Base-by-base conservation (phyloP, 1,140 invertebrate species). In the Apocrypta bakeri region DNA sequence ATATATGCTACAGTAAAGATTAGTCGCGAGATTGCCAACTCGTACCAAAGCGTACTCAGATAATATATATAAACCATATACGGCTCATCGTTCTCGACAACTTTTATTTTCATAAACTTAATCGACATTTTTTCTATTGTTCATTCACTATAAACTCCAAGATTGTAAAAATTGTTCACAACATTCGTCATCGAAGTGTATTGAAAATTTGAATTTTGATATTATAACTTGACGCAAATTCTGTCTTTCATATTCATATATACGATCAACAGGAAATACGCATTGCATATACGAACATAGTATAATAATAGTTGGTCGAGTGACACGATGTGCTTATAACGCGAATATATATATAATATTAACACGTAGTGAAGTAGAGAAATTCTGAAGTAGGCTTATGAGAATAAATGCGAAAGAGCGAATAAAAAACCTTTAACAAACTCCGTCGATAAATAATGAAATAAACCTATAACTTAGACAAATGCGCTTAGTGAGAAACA, bases 31-130 rank as follows among this genome's bases (percentile, higher is more conserved):
- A 33, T 76, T 76, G 74, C 48, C 74, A 76, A 76, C 31, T 76
- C 56, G 74, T 74, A 74, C 72, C 42, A 61, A 74, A n/a, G n/a
- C 11, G 42, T 74, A 74, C 72, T 76, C 74, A 64, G 33, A 42
- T 25, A 42, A 74, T 14, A 64, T 61, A 40, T 12, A 42, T 25
- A 42, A 48, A 42, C 21, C 6, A 72, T 31, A 42, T 0, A 42
- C 21, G 24, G 31, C 31, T 33, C 31, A 72, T 72, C 21, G 37
- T 14, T 27, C 29, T 33, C 29, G 66, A 69, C 29, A 2, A 69
- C 29, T 69, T 33, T 69, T 64, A n/a, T 64, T 29, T n/a, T n/a
- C n/a, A n/a, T n/a, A n/a, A n/a, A n/a, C n/a, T n/a, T n/a, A n/a
- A n/a, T n/a, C n/a, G n/a, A n/a, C n/a, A n/a, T n/a, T n/a, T n/a